Percentiles rank a stretch among this genome's conserved stretches.
Evolutionary conservation across 1,140 invertebrate genomes (phyloP).

Genomic region (Cydia fagiglandana): DNA sequence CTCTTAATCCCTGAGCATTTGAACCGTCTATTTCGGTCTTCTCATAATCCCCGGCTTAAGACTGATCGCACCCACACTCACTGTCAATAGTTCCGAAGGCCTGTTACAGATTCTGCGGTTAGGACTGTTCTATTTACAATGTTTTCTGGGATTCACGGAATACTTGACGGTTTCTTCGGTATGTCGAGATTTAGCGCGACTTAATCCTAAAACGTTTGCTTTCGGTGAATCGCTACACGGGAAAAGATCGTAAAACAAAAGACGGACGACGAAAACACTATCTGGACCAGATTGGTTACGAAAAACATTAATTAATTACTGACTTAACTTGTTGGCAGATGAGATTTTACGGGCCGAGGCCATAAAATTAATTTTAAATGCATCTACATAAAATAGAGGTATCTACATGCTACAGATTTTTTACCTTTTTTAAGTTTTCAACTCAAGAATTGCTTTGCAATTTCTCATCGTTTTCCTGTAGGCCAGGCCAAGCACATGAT

Average conservation of each 20-base stretch:
- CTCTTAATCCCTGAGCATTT: slow-evolving; percentile 76
- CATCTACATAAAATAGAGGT: neutral
- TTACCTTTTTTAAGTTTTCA: too few relatives aligned
- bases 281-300: slow-evolving; percentile 19
- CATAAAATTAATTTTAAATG: neutral
- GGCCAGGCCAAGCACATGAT: too few relatives aligned
- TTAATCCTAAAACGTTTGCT: slow-evolving; percentile 61
- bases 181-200: slow-evolving; percentile 48
- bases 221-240: slow-evolving; percentile 41
- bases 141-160: slow-evolving; percentile 60
- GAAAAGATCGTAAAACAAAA: slow-evolving; percentile 16
- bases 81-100: slow-evolving; percentile 77
- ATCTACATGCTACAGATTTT: neutral
- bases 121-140: slow-evolving; percentile 65
- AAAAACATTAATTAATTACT: slow-evolving; percentile 29
- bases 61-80: slow-evolving; percentile 77
- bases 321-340: slow-evolving; percentile 21
- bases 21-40: slow-evolving; percentile 77
- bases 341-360: neutral
- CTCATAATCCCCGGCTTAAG: slow-evolving; percentile 77
- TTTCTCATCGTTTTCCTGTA: too few relatives aligned
- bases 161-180: slow-evolving; percentile 69
- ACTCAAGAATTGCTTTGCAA: too few relatives aligned
- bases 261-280: slow-evolving; percentile 26
- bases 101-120: slow-evolving; percentile 71